Evolutionary conservation across 2,113 vertebrate genomes (phyloP).

Genomic region (Cynocephalus volans): DNA sequence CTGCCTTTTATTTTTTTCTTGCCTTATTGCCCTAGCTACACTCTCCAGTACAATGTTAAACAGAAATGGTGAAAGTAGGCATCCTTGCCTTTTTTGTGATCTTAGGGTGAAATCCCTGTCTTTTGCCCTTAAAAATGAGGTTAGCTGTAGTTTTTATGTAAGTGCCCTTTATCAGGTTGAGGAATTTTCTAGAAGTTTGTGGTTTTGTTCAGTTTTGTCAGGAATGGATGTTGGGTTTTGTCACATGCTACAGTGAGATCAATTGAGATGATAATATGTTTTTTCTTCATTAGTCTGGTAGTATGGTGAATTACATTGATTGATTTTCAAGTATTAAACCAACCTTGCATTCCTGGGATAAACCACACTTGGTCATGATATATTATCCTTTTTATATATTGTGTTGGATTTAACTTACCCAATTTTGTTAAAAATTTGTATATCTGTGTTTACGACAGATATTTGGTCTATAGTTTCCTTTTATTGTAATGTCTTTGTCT

Average conservation of each 20-base stretch:
- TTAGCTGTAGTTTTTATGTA: background rate
- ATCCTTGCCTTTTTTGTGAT: background rate
- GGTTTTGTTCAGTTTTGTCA: conserved; percentile 5
- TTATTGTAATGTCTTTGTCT: background rate
- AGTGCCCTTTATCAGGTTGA: background rate
- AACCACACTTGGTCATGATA: background rate
- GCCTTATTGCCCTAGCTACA: background rate
- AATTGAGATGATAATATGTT: background rate
- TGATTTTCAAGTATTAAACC: conserved; percentile 44
- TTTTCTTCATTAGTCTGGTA: conserved; percentile 28
- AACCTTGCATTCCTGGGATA: conserved; percentile 6
- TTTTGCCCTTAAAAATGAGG: conserved; percentile 19
- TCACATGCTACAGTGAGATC: background rate
- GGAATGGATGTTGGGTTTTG: background rate
- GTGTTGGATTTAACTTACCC: background rate
- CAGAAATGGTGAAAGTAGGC: too few species aligned
- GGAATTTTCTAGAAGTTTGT: conserved; percentile 44
- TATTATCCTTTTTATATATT: conserved; percentile 35
- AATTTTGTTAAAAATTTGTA: conserved; percentile 36
- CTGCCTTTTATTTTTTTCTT: background rate
- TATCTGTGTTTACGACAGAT: conserved; percentile 4
- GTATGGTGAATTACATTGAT: conserved; percentile 1
- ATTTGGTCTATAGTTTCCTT: conserved; percentile 22
- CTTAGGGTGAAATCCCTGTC: background rate
- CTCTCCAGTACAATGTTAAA: background rate